Conservation (phyloP, 2,113 vertebrate genomes). For the Neolamprologus falcicula region DNA sequence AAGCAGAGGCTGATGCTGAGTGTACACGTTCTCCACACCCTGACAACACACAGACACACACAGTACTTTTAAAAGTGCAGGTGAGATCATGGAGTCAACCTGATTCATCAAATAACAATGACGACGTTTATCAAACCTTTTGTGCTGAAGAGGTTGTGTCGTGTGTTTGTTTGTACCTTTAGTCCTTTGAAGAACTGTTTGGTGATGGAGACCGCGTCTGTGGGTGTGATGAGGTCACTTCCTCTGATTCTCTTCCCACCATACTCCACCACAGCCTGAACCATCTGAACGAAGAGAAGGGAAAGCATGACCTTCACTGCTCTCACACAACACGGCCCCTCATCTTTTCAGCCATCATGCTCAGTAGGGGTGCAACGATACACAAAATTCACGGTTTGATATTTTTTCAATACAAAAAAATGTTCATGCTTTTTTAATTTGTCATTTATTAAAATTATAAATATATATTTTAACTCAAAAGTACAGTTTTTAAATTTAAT, state of each 20-base stretch:
- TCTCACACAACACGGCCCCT: not conserved
- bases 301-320: not conserved
- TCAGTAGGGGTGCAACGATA: not conserved
- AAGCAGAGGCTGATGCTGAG: conserved; percentile 90
- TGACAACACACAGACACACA: conserved; percentile 25
- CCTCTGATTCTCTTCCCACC: conserved; percentile 88
- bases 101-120: not conserved
- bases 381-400: no score
- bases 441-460: no score
- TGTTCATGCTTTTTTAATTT: no score
- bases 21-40: conserved; percentile 96
- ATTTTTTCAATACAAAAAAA: no score
- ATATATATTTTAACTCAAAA: no score
- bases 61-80: not conserved
- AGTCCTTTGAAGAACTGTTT: conserved; percentile 98
- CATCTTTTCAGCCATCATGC: not conserved
- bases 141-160: not conserved
- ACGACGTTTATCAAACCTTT: not conserved
- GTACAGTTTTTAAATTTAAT: no score
- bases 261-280: conserved; percentile 84
- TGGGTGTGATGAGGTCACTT: conserved; percentile 88
- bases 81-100: not conserved
- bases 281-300: conserved; percentile 69
- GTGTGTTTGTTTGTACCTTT: conserved; percentile 73
- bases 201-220: conserved; percentile 92